These are phyloP conservation scores for Galago senegalensis DNA, from an alignment of 2,797 vertebrate species.

Conservation along the genomic window DNA sequence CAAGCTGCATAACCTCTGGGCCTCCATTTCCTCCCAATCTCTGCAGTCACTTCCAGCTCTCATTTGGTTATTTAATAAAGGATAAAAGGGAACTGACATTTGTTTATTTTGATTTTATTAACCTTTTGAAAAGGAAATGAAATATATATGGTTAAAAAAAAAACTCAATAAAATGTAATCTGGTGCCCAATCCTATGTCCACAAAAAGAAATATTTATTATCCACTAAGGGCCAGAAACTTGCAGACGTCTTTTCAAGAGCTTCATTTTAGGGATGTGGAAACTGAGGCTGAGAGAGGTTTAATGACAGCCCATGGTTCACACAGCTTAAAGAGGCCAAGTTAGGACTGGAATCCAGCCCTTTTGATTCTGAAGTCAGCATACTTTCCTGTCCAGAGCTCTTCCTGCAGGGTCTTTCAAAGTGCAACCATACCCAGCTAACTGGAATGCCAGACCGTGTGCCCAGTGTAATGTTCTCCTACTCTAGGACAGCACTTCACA, in stretches of 20 bases:
- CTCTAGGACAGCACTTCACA: neutral
- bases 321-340: neutral
- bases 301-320: neutral
- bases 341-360: neutral
- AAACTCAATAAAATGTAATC: neutral
- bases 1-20: neutral
- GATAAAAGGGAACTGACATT: neutral
- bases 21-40: neutral
- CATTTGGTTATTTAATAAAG: neutral
- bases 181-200: neutral
- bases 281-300: neutral
- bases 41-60: neutral
- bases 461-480: neutral
- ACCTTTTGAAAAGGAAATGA: conserved; percentile 5
- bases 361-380: neutral
- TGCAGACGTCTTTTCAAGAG: neutral
- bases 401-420: neutral
- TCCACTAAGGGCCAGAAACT: neutral
- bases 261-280: no score
- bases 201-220: neutral
- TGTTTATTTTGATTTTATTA: neutral
- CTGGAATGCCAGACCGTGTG: neutral
- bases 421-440: neutral
- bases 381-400: neutral
- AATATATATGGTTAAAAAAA: neutral